Conservation (phyloP, 2,113 vertebrate species). For the Chaenogobius annularis region DNA sequence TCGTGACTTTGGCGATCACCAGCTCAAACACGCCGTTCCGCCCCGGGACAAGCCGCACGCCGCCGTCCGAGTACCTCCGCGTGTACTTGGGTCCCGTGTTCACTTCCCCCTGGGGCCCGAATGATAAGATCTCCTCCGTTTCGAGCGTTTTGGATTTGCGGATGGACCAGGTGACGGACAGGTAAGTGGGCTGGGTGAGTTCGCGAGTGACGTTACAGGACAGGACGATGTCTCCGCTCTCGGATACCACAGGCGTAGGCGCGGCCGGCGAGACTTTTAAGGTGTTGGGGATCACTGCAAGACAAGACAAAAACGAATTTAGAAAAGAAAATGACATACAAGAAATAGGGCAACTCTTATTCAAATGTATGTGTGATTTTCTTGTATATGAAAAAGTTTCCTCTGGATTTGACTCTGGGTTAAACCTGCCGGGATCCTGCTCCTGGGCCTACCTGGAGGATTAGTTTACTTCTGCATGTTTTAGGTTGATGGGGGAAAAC, state of each 20-base stretch:
- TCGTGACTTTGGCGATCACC: conserved; percentile 75
- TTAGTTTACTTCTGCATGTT: too few relatives aligned
- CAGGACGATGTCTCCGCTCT: conserved; percentile 85
- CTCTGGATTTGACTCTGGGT: too few relatives aligned
- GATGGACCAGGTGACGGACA: conserved; percentile 87
- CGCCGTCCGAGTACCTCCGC: conserved; percentile 80
- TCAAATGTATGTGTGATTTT: background rate
- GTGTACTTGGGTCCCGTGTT: conserved; percentile 68
- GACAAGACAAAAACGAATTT: background rate
- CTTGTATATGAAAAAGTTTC: background rate
- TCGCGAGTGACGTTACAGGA: conserved; percentile 77
- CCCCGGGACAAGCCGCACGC: conserved; percentile 80
- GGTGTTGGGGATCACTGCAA: conserved; percentile 84
- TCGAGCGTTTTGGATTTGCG: conserved; percentile 62
- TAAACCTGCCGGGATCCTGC: too few relatives aligned
- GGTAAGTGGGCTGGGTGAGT: conserved; percentile 81
- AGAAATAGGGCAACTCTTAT: rapidly evolving
- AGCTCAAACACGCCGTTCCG: conserved; percentile 77
- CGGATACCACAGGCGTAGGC: conserved; percentile 66
- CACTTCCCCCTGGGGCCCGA: conserved; percentile 83
- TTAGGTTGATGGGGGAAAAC: too few relatives aligned
- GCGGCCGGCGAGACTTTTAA: conserved; percentile 74
- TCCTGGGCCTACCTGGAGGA: too few relatives aligned
- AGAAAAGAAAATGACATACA: background rate
- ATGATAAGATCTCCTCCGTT: conserved; percentile 77